A percentile compares a stretch with the other conserved stretches of the same genome.
Evolutionary conservation across 2,888 invertebrate genomes (phyloP).

Genomic region (Molorchus minor): DNA sequence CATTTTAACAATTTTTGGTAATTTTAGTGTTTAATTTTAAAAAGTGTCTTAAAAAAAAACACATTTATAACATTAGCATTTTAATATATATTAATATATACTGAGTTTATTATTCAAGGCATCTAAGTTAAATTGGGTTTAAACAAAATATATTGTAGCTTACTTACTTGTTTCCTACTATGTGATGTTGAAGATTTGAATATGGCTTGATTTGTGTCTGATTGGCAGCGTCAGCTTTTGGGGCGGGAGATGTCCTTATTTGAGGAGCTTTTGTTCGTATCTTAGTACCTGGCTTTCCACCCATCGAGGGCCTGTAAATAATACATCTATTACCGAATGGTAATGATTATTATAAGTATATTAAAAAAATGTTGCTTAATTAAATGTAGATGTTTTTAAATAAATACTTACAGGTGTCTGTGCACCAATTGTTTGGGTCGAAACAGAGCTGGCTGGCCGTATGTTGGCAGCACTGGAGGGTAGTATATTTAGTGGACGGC

Average conservation of each 20-base stretch:
- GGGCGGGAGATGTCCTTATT: slow-evolving; percentile 74
- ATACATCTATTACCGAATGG: slow-evolving; percentile 28
- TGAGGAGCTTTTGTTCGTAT: slow-evolving; percentile 75
- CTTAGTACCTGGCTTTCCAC: slow-evolving; percentile 69
- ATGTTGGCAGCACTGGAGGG: slow-evolving; percentile 69
- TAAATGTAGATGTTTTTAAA: slow-evolving; percentile 6
- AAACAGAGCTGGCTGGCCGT: slow-evolving; percentile 83
- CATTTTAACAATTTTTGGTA: too few species aligned
- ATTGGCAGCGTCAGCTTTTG: slow-evolving; percentile 79
- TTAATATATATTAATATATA: too few species aligned
- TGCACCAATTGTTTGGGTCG: slow-evolving; percentile 78
- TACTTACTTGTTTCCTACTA: slow-evolving; percentile 66
- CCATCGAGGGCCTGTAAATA: slow-evolving; percentile 56
- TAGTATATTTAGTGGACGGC: slow-evolving; percentile 61
- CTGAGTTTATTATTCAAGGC: too few species aligned
- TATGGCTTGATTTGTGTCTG: slow-evolving; percentile 72
- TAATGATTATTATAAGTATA: slow-evolving; percentile 26
- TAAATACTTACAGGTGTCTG: slow-evolving; percentile 65
- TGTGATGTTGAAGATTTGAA: slow-evolving; percentile 62
- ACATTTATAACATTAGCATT: too few species aligned
- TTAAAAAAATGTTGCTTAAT: slow-evolving; percentile 4
- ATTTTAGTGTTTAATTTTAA: too few species aligned
- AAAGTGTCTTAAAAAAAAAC: too few species aligned
- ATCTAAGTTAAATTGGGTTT: too few species aligned
- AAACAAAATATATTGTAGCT: too few species aligned